These are phyloP conservation scores for Halotydeus destructor DNA, from an alignment of 1,140 invertebrate genomes.

Conservation along the genomic window DNA sequence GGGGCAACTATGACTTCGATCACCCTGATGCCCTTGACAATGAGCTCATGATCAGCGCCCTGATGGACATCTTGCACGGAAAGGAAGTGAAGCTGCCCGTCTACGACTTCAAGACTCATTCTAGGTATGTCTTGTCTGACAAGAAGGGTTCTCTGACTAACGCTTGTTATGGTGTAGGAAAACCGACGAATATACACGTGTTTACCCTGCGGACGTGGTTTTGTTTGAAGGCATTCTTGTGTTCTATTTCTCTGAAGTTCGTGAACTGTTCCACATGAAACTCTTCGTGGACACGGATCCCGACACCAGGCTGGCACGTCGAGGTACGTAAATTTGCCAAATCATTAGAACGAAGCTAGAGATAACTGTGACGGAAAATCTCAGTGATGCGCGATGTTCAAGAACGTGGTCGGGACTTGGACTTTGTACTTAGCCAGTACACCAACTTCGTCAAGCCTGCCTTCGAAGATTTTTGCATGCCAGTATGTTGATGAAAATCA, in stretches of 20 bases:
- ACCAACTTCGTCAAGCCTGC: conserved; percentile 94
- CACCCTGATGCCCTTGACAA: conserved; percentile 87
- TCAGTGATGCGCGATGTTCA: conserved; percentile 82
- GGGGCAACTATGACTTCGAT: conserved; percentile 90
- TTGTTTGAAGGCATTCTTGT: conserved; percentile 93
- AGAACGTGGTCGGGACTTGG: conserved; percentile 75
- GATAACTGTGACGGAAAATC: background rate
- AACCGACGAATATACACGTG: conserved; percentile 42
- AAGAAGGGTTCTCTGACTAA: background rate
- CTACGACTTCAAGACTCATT: conserved; percentile 72
- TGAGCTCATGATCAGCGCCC: conserved; percentile 50
- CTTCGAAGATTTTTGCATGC: conserved; percentile 97
- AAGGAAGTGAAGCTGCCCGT: conserved; percentile 63
- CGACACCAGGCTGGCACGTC: conserved; percentile 75
- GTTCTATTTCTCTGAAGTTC: conserved; percentile 85
- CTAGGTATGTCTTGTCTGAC: conserved; percentile 36
- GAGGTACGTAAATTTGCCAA: conserved; percentile 39
- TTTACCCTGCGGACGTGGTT: conserved; percentile 95
- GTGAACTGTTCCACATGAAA: conserved; percentile 95
- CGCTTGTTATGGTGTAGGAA: conserved; percentile 33
- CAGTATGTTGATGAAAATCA: conserved; percentile 38
- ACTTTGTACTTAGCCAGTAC: conserved; percentile 85
- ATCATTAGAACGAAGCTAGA: background rate
- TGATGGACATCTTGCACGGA: conserved; percentile 57
- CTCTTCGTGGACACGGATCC: conserved; percentile 97